These are phyloP conservation scores for Peromyscus nudipes DNA, from an alignment of 2,797 vertebrate species.

Conservation along the genomic window DNA sequence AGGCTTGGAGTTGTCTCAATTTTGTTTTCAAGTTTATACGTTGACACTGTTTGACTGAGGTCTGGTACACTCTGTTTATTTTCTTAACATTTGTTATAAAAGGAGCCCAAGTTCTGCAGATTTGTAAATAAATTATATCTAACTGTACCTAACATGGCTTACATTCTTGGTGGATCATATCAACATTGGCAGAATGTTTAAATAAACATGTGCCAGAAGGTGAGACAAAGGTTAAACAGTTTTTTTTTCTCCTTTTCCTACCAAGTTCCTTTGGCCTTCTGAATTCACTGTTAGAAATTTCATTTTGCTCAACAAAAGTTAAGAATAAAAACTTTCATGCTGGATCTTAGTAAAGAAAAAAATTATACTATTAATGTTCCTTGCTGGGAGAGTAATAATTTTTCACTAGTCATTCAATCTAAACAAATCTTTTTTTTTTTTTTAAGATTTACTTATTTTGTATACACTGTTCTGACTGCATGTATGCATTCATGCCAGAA, in stretches of 20 bases:
- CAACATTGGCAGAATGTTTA: constrained; percentile 78
- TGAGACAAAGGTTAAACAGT: constrained; percentile 76
- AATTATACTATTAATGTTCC: background rate
- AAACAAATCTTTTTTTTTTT: constrained; percentile 30
- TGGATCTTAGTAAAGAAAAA: constrained; percentile 4
- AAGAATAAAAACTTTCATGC: constrained; percentile 53
- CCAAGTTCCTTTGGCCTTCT: constrained; percentile 58
- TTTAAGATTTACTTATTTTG: no score
- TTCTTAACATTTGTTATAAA: constrained; percentile 74
- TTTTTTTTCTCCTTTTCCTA: constrained; percentile 69
- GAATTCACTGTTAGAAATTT: constrained; percentile 51
- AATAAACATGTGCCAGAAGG: constrained; percentile 77
- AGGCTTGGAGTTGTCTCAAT: constrained; percentile 55
- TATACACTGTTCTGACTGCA: no score
- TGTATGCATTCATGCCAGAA: no score
- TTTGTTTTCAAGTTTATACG: constrained; percentile 67
- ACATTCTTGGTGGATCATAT: constrained; percentile 83
- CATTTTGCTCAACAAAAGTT: constrained; percentile 59
- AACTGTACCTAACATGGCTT: constrained; percentile 75
- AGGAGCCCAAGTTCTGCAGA: constrained; percentile 55
- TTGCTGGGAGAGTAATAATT: constrained; percentile 14
- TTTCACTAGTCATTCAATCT: constrained; percentile 54
- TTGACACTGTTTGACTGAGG: constrained; percentile 75
- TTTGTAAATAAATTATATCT: constrained; percentile 81
- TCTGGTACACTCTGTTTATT: constrained; percentile 72